Conservation (phyloP, 2,797 vertebrate genomes). For the Eleutherodactylus coqui region DNA sequence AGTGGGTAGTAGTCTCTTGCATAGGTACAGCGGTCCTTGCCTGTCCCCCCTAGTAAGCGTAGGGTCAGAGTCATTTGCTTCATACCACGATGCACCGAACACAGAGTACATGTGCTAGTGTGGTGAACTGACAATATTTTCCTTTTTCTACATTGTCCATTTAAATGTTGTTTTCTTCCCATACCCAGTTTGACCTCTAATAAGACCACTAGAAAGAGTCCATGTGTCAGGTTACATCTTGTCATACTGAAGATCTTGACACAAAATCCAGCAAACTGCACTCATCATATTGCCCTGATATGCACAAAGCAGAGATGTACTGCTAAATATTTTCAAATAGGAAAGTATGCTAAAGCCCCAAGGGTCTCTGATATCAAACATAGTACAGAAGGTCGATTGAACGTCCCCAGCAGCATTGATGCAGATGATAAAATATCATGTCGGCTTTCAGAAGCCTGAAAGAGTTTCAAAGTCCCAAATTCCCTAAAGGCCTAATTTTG, state of each 20-base stretch:
- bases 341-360: conserved; percentile 38
- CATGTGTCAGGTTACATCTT: conserved; percentile 51
- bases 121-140: background rate
- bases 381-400: conserved; percentile 54
- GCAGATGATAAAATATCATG: conserved; percentile 60
- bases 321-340: conserved; percentile 29
- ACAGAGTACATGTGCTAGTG: no score
- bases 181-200: conserved; percentile 11
- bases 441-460: conserved; percentile 51
- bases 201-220: conserved; percentile 29
- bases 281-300: conserved; percentile 29
- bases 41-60: no score
- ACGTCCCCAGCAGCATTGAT: conserved; percentile 53
- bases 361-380: conserved; percentile 47
- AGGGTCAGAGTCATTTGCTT: no score
- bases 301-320: conserved; percentile 36
- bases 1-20: no score
- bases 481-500: conserved; percentile 50
- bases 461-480: conserved; percentile 43
- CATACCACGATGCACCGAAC: no score
- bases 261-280: conserved; percentile 22
- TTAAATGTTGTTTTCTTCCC: conserved; percentile 15
- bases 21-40: no score
- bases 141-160: background rate
- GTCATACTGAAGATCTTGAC: conserved; percentile 32